Base-by-base conservation (phyloP, 2,797 vertebrate species). In the Schizopygopsis pylzovi region DNA sequence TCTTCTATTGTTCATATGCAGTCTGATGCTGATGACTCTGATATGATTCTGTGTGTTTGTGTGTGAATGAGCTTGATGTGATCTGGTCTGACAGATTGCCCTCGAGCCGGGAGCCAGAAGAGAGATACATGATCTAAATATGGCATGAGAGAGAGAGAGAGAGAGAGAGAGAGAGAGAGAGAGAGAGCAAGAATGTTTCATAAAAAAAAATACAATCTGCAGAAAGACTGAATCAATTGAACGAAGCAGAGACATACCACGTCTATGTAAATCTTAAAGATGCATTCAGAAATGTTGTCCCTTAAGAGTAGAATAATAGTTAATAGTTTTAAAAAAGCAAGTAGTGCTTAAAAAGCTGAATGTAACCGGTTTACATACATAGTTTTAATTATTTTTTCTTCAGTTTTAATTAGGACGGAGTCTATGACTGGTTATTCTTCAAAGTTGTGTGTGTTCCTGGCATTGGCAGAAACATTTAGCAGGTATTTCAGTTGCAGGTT, bases 51-150 rank as follows among this genome's bases (percentile, higher is more conserved):
- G 81, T 81, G 82, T 82, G 71, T 84, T 41, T 47, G 39, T 85
- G 65, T 78, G 45, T 72, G 70, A 92, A 92, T 90, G 90, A 93
- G 91, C 82, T 89, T 94, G 94, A 95, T 88, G 93, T 94, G 94
- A 95, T 94, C 70, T 90, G 93, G 91, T 91, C 89, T 88, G 94
- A 93, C 94, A 94, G 93, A 89, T 61, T 91, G 89, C 93, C 93
- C 92, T 82, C 90, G 86, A 93, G 92, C 93, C 22, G 91, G 91
- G 90, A 92, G 91, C 77, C 88, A 83, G 83, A 89, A 90, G 88
- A 93, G 91, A 92, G 92, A 91, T 90, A 92, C 92, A 92, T 95
- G 94, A 96, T 92, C 91, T 93, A 94, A 95, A 95, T 92, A 94
- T 91, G 72, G 84, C 81, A 85, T 77, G 85, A 79, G 85, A 47